A percentile compares a stretch with the other conserved stretches of the same genome.
These are phyloP conservation scores for Oryzias woworae DNA, from an alignment of 2,113 vertebrate species.

Conservation along the genomic window DNA sequence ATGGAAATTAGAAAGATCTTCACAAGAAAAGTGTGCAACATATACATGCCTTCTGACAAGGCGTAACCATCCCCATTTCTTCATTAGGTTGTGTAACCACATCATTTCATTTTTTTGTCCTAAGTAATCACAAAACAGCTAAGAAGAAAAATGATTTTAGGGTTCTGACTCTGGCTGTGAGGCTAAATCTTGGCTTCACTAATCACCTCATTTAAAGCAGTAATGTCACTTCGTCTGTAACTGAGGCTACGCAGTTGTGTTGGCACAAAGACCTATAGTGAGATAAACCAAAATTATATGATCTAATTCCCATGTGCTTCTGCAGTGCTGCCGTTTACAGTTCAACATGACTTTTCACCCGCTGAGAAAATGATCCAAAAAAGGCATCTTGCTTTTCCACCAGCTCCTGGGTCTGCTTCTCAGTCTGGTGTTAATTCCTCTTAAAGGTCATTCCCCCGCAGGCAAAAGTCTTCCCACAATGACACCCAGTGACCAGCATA, in stretches of 20 bases:
- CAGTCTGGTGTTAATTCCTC: conserved; percentile 18
- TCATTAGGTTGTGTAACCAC: too few relatives aligned
- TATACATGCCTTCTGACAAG: too few relatives aligned
- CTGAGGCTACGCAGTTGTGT: background rate
- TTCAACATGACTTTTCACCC: background rate
- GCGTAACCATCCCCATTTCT: too few relatives aligned
- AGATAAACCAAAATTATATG: background rate
- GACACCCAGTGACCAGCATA: conserved; percentile 17
- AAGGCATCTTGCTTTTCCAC: background rate
- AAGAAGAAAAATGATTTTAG: too few relatives aligned
- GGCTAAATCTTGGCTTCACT: too few relatives aligned
- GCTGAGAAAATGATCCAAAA: background rate
- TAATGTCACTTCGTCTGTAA: background rate
- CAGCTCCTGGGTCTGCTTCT: conserved; percentile 3
- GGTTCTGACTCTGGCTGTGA: too few relatives aligned
- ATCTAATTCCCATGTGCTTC: background rate
- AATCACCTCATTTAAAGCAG: background rate
- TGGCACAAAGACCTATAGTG: background rate
- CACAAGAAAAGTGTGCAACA: too few relatives aligned
- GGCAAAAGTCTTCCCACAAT: conserved; percentile 24
- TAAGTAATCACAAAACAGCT: too few relatives aligned
- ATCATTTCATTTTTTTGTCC: too few relatives aligned
- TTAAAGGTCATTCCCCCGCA: conserved; percentile 5
- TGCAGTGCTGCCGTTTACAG: background rate
- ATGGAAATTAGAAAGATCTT: too few relatives aligned